Conservation (phyloP, 2,113 vertebrate genomes). For the Thunnus thynnus region DNA sequence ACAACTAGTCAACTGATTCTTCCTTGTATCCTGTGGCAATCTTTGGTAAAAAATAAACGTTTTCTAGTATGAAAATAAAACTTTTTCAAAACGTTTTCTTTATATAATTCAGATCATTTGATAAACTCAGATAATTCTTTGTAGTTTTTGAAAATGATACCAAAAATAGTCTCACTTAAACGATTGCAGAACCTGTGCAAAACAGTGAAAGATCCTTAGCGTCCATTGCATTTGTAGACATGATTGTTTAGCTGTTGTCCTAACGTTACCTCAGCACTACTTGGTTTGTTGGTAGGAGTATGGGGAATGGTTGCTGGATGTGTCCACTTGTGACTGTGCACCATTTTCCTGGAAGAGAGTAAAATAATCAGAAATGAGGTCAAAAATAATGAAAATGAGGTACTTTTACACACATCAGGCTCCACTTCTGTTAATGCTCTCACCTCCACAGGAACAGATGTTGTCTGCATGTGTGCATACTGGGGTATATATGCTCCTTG, state of each 20-base stretch:
- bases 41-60: constrained; percentile 93
- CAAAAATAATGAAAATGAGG: no score
- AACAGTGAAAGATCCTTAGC: constrained; percentile 94
- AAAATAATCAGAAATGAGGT: no score
- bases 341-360: constrained; percentile 90
- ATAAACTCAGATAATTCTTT: constrained; percentile 91
- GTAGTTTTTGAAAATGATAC: constrained; percentile 95
- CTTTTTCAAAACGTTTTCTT: constrained; percentile 82
- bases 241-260: constrained; percentile 94
- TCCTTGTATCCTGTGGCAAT: constrained; percentile 87
- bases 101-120: constrained; percentile 91
- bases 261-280: constrained; percentile 91
- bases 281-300: constrained; percentile 98
- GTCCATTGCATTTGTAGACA: constrained; percentile 93
- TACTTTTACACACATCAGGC: neutral
- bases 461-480: constrained; percentile 93
- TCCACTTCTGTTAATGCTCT: constrained; percentile 16
- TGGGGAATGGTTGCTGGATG: constrained; percentile 94
- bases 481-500: constrained; percentile 96
- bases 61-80: constrained; percentile 97
- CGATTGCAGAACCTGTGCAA: constrained; percentile 96
- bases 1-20: constrained; percentile 88
- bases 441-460: constrained; percentile 93
- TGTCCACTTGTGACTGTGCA: constrained; percentile 93
- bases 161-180: constrained; percentile 97